A percentile compares a stretch with the other conserved stretches of the same genome.
phyloP scores from a whole-genome alignment of 2,113 vertebrate genomes.

The Caranx ignobilis region DNA sequence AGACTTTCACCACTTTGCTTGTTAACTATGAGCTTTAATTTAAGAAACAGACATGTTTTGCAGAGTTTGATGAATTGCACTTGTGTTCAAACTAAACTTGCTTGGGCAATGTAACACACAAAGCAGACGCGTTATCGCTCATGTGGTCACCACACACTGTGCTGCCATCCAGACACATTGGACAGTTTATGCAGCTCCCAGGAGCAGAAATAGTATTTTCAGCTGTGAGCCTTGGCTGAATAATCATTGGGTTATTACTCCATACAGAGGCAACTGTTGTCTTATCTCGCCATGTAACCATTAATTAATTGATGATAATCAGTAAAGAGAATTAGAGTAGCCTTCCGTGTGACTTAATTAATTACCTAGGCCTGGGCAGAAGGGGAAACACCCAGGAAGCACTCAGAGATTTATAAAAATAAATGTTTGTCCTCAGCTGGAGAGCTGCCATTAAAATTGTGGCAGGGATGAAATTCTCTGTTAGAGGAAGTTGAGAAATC shows the following conservation, averaged over 20 bases:
- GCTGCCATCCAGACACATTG: slow-evolving; percentile 49
- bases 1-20: too few species aligned
- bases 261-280: slow-evolving; percentile 54
- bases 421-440: slow-evolving; percentile 19
- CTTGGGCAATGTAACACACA: neutral
- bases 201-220: slow-evolving; percentile 42
- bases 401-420: slow-evolving; percentile 5
- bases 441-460: neutral
- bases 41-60: neutral
- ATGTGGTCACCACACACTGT: slow-evolving; percentile 4
- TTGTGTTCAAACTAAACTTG: slow-evolving; percentile 5
- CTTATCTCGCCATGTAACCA: slow-evolving; percentile 70
- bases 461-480: neutral
- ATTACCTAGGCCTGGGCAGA: slow-evolving; percentile 60
- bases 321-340: slow-evolving; percentile 69
- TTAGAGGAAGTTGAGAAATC: neutral
- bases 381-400: slow-evolving; percentile 41
- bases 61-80: neutral
- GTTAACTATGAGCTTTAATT: neutral
- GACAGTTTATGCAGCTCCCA: slow-evolving; percentile 50
- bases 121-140: neutral
- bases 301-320: slow-evolving; percentile 84
- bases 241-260: slow-evolving; percentile 46
- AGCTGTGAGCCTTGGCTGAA: slow-evolving; percentile 45
- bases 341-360: slow-evolving; percentile 68